Evolutionary conservation across 2,797 vertebrate genomes (phyloP), one percentile per base, ranked within the genome.

Genomic region (Hemibagrus guttatus): DNA sequence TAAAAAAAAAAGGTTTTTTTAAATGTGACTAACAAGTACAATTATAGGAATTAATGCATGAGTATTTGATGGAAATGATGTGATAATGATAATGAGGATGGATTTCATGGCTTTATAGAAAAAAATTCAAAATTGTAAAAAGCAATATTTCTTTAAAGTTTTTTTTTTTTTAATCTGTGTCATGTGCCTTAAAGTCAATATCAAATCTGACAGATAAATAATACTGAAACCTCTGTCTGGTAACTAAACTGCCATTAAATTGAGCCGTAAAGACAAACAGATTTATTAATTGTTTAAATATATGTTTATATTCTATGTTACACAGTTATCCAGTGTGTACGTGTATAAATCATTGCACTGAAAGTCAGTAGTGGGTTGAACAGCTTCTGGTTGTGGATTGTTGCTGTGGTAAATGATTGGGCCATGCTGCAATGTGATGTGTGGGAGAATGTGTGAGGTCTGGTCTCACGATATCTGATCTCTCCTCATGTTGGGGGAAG

Each of bases 361-460:
- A 58, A 76, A 82, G 19, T 64, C 28, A 66, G n/a, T 54, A 39
- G 56, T 52, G 28, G 49, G n/a, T 76, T 76, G 28, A 54, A 31
- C 74, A 21, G 14, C 74, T 76, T 76, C n/a, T 54, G 28, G n/a
- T n/a, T 76, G 74, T 56, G 16, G 49, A 54, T 54, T 54, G 74
- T 52, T 52, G 58, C 11, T 28, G n/a, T 63, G 56, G 68, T 86
- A 82, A 81, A 86, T 82, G 21, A 82, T 81, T 64, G 21, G 31
- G 19, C 14, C 4, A 17, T 66, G 69, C 54, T 81, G 17, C 61
- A 71, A 21, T 84, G 81, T 80, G 69, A 81, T 85, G 66, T 81
- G 78, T 80, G 49, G 76, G 83, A 75, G 83, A 85, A 87, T 35
- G 59, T 75, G 68, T 85, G 46, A 66, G 69, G 39, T 84, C 35